phyloP scores from a whole-genome alignment of 2,797 vertebrate species.

The Cephalopachus bancanus region DNA sequence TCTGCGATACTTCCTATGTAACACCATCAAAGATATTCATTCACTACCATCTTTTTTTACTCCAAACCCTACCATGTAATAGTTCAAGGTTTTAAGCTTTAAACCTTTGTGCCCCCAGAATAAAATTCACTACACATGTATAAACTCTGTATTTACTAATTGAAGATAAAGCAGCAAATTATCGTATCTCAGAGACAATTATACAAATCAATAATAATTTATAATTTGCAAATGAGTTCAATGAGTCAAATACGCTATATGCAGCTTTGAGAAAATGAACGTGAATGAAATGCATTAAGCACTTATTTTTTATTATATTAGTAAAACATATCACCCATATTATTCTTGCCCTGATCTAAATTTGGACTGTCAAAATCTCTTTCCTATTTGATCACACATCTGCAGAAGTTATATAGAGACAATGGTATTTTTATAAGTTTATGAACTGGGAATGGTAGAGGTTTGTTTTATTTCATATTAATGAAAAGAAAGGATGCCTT shows the following conservation, averaged over 20 bases:
- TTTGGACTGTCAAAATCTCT: background rate
- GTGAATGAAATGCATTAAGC: background rate
- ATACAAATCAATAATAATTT: background rate
- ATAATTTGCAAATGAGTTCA: background rate
- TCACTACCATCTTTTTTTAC: background rate
- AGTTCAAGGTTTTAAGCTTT: background rate
- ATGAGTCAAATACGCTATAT: background rate
- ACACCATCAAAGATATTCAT: background rate
- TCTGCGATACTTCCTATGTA: background rate
- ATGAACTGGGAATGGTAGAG: background rate
- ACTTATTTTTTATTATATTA: background rate
- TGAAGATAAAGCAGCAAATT: constrained; percentile 38
- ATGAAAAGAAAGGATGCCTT: background rate
- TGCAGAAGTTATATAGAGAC: background rate
- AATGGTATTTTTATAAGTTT: constrained; percentile 20
- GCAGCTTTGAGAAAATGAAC: background rate
- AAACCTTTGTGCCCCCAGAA: background rate
- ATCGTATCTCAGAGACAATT: background rate
- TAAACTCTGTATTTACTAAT: background rate
- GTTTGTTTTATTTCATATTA: constrained; percentile 32
- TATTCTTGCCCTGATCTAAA: background rate
- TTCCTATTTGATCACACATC: background rate
- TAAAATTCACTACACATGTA: background rate
- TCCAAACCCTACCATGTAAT: background rate
- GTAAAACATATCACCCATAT: constrained; percentile 11